phyloP scores from a whole-genome alignment of 2,113 vertebrate species.

The Lampris megalopsis region DNA sequence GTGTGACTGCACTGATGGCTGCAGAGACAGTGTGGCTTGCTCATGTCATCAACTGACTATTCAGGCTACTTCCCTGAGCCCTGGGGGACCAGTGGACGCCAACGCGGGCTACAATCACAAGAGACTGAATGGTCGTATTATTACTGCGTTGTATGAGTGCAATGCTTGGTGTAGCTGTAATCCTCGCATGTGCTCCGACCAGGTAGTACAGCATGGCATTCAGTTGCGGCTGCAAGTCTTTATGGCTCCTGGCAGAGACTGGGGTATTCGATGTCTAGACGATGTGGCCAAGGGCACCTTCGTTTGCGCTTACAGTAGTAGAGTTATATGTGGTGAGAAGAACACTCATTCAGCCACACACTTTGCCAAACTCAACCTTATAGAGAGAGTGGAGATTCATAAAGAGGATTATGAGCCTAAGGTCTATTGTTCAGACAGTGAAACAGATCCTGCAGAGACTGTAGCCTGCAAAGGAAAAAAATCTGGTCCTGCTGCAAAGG shows the following conservation, averaged over 20 bases:
- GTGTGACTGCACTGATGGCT: constrained; percentile 89
- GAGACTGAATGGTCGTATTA: constrained; percentile 85
- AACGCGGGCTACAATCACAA: constrained; percentile 88
- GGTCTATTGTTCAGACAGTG: constrained; percentile 81
- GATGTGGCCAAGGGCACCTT: constrained; percentile 90
- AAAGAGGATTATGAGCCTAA: constrained; percentile 92
- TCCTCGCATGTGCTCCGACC: constrained; percentile 86
- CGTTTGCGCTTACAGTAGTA: constrained; percentile 90
- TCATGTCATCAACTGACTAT: constrained; percentile 88
- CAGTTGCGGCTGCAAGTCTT: constrained; percentile 89
- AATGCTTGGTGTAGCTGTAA: constrained; percentile 89
- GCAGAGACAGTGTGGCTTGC: constrained; percentile 88
- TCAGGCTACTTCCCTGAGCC: constrained; percentile 86
- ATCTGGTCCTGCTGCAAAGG: constrained; percentile 29
- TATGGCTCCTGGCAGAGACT: constrained; percentile 91
- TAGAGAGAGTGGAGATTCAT: constrained; percentile 90
- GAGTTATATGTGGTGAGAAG: constrained; percentile 85
- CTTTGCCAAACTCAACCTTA: constrained; percentile 90
- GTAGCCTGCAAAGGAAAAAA: not conserved
- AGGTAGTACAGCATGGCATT: constrained; percentile 90
- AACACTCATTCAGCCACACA: constrained; percentile 88
- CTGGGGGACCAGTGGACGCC: constrained; percentile 82
- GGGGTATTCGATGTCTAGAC: constrained; percentile 90
- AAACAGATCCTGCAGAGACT: constrained; percentile 39
- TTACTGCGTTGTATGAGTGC: constrained; percentile 92